Evolutionary conservation across 2,888 invertebrate genomes (phyloP), one percentile per base, ranked within the genome.

Genomic region (Leptinotarsa juncta): DNA sequence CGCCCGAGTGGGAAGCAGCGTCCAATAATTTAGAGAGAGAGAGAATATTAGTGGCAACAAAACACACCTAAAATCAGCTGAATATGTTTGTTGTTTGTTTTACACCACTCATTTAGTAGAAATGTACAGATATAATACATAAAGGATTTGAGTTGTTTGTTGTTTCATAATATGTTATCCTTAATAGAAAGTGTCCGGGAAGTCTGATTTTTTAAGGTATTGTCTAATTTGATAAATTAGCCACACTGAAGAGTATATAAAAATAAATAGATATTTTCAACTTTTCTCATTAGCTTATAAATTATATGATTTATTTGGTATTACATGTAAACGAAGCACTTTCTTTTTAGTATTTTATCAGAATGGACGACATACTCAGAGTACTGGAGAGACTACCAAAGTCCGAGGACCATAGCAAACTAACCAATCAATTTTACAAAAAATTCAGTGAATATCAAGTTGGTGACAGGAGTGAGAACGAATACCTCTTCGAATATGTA

Each of bases 401-500:
- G 65, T 57, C 20, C 32, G 76, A 72, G 62, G 66, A 76, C 51
- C 55, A 65, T 20, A 71, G 57, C 42, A 74, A 67, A 62, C 49
- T 73, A 32, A 20, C 71, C 14, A 75, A 69, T 14, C 42, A 71
- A 18, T 73, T 78, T 53, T 78, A 78, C 55, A 76, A 75, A 70
- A 72, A 67, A 55, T 72, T 77, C 48, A 68, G 78, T 66, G 73
- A 73, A 67, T 75, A 70, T 57, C 71, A 72, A 49, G 55, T 65
- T 20, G 66, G 26, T 55, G 70, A 77, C 23, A 76, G 72, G 67
- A 71, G 74, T 65, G 81, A 82, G 20, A 79, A 78, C 51, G 76
- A 73, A 55, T 80, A 75, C 67, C 76, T 81, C 42, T 68, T 68
- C n/a, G 81, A 82, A 70, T 75, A 73, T 68, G 66, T 83, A 60